Base-by-base conservation (phyloP, 1,140 invertebrate genomes). In the Tetramorium parvispinum region DNA sequence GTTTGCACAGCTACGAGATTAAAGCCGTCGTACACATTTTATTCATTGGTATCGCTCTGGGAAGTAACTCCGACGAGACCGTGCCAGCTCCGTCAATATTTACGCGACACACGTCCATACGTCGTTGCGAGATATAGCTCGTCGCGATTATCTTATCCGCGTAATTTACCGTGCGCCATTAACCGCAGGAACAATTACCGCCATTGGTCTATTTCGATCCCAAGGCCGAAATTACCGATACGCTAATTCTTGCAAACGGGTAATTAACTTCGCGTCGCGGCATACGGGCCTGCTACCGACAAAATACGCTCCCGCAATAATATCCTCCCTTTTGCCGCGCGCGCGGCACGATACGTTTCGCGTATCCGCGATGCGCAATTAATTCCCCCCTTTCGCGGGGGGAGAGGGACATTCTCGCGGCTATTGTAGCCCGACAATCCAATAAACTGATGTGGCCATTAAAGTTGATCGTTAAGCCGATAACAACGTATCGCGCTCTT, bases 371-470 rank as follows among this genome's bases (percentile, higher is more conserved):
- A 77, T 57, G 49, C 37, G 87, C 71, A 89, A 89, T 89, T 87
- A 89, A 88, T 87, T 85, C 63, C 79, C 85, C 85, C 78, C 63
- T 59, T 59, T 46, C 13, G 43, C 24, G 51, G 16, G 49, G 18
- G 51, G 51, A n/a, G 75, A 18, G 43, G 27, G 53, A 5, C 21
- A 13, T 55, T 75, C 85, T 53, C 71, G 87, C n/a, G 70, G 68
- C 61, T 86, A 86, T 82, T 85, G 88, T 87, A 86, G 73, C 65
- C 66, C 66, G 68, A 53, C 82, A 78, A 43, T 71, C 76, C 85
- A 75, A 89, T 79, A 78, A 89, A 88, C 68, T 57, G 88, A 89
- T 83, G 70, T 71, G 85, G 40, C 76, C 55, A 86, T 89, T 89
- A 77, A 86, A 79, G 66, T 83, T 90, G 76, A 89, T 85, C 66